A percentile compares a stretch with the other conserved stretches of the same genome.
phyloP scores from a whole-genome alignment of 2,113 vertebrate species.

The Alligator sinensis region DNA sequence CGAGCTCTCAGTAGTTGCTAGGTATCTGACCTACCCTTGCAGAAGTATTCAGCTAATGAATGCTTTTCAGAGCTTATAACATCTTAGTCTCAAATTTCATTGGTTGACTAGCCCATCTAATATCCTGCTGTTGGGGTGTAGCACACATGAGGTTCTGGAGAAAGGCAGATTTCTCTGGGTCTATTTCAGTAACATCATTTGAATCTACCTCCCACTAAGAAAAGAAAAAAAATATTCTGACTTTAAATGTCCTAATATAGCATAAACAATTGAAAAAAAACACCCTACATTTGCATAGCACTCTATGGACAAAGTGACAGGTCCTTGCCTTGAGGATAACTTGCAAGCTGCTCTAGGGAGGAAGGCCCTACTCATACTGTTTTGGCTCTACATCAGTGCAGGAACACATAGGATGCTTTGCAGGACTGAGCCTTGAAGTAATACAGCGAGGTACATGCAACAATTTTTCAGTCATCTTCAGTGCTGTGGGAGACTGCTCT shows the following conservation, averaged over 20 bases:
- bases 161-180: background rate
- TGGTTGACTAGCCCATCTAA: too few relatives aligned
- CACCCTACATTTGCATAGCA: too few relatives aligned
- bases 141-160: background rate
- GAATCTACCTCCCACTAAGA: background rate
- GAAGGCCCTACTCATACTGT: too few relatives aligned
- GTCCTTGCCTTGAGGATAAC: too few relatives aligned
- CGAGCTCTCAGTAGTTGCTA: background rate
- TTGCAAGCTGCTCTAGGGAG: too few relatives aligned
- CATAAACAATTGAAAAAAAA: too few relatives aligned
- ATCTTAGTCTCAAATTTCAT: too few relatives aligned
- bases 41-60: fast-evolving
- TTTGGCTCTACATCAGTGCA: too few relatives aligned
- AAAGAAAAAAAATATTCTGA: background rate
- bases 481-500: background rate
- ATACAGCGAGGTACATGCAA: too few relatives aligned
- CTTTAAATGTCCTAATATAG: background rate
- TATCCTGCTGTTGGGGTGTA: background rate
- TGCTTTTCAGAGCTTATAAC: background rate
- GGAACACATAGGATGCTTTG: too few relatives aligned
- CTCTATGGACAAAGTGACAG: background rate
- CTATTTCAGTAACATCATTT: background rate
- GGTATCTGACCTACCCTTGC: fast-evolving
- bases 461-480: too few relatives aligned
- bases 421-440: too few relatives aligned